Evolutionary conservation across 2,797 vertebrate genomes (phyloP), one percentile per base, ranked within the genome.

Genomic region (Brachyalestes nurse): DNA sequence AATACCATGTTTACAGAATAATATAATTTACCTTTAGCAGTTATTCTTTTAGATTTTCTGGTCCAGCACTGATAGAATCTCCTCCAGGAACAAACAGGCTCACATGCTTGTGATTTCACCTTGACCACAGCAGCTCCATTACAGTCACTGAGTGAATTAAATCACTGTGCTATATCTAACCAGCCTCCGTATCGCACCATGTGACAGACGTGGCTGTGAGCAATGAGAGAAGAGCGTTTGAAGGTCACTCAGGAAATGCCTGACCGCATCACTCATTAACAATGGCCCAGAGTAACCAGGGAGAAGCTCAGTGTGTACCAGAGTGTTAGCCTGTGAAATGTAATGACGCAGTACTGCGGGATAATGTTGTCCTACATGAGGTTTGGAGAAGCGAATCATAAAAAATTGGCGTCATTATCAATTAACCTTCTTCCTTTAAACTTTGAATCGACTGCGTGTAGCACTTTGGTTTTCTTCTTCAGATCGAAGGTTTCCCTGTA

Each of bases 231-330:
- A 38, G 61, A 64, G 16, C 28, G 0, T 38, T 34, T 64, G 25
- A 64, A 64, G 61, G 61, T 64, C 61, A 64, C 61, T 64, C 16
- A 17, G 28, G 61, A 64, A 64, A 64, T 6, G 61, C 61, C 61
- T 64, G 28, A 64, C 13, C 28, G 28, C 61, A 38, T 64, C 28
- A 34, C 61, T 64, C 61, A 64, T 64, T 64, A 38, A 64, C 38
- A 64, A 16, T 16, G 28, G 61, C 28, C 25, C 61, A 64, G 61
- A 34, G 61, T 64, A 28, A 38, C 61, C 61, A 7, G 28, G 25
- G 28, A 64, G 14, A 64, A 64, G 61, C 28, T 64, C 16, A 64
- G 6, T 64, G 61, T 17, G 38, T 13, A 14, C 61, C 61, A 64
- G 13, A 64, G 13, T 34, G 38, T 64, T 64, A 64, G 19, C 61